Evolutionary conservation across 1,140 invertebrate genomes (phyloP).

Genomic region (Nasonia giraulti): DNA sequence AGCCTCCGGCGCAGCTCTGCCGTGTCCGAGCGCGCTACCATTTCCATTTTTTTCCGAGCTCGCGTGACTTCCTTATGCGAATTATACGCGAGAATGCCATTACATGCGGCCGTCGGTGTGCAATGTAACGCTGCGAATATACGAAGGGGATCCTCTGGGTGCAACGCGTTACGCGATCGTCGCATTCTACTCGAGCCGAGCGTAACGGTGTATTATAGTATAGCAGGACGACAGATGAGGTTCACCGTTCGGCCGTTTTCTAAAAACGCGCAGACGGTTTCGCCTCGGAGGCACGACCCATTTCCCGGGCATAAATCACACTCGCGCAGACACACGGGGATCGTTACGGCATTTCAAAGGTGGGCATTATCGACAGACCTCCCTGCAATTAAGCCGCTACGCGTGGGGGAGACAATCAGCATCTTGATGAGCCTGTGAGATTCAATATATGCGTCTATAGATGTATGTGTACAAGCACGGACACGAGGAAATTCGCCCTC

Average conservation of each 20-base stretch:
- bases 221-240: background rate
- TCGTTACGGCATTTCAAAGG: conserved; percentile 69
- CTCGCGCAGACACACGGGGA: conserved; percentile 57
- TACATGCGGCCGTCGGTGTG: background rate
- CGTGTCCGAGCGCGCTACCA: background rate
- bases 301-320: conserved; percentile 74
- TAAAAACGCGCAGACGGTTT: conserved; percentile 59
- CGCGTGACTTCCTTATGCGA: conserved; percentile 35
- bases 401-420: conserved; percentile 60
- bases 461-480: background rate
- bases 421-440: conserved; percentile 68
- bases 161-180: no score
- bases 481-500: background rate
- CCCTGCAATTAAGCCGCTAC: conserved; percentile 67
- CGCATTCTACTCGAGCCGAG: no score
- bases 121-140: background rate
- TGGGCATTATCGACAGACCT: conserved; percentile 69
- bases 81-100: conserved; percentile 23
- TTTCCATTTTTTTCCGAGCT: conserved; percentile 32
- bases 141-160: no score
- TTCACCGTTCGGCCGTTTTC: conserved; percentile 61
- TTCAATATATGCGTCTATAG: conserved; percentile 58
- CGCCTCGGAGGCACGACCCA: conserved; percentile 70
- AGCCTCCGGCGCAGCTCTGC: background rate
- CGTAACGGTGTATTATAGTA: background rate